Base-by-base conservation (phyloP, 2,113 vertebrate species). In the Ammodytes marinus region DNA sequence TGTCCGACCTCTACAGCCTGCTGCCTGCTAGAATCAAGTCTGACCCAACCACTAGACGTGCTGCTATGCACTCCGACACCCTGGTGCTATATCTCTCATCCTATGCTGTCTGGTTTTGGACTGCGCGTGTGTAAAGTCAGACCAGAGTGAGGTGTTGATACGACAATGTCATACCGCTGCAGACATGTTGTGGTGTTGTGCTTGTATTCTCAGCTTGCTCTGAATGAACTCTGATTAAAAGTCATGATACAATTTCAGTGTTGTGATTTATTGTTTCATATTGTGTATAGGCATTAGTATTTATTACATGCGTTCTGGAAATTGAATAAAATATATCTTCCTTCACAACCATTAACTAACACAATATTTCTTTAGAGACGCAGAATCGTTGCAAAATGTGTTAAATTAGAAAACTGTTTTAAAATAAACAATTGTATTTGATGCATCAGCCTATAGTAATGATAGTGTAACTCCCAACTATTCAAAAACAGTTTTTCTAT, bases 201-300 rank as follows among this genome's bases (percentile, higher is more conserved):
- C 95, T 97, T 96, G 95, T 97, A 95, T 95, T 95, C 92, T 97
- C 94, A 95, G 96, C 96, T 97, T 97, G 97, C 96, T 96, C 93
- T 92, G 91, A 94, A 95, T 94, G 92, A 96, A 95, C 93, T 84
- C 74, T 90, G 88, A 97, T 95, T 96, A 98, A 98, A 97, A 83
- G 27, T 75, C 66, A 81, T 75, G 77, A 89, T 86, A 83, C 17
- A 27, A 88, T 59, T 19, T 54, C 13, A 43, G 69, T 65, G 55
- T 57, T 54, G 11, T 86, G 66, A 67, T 39, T 79, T 71, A 27
- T 67, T 91, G 35, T 27, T 27, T 3, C 79, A n/a, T 7, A 11
- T 71, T 60, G 6, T 52, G 12, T 54, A n/a, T 43, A 11, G 17
- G 8, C 39, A 37, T 42, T n/a, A 53, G 15, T 46, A 17, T 45